Conservation (phyloP, 2,797 vertebrate genomes). For the Protosalanx chinensis region DNA sequence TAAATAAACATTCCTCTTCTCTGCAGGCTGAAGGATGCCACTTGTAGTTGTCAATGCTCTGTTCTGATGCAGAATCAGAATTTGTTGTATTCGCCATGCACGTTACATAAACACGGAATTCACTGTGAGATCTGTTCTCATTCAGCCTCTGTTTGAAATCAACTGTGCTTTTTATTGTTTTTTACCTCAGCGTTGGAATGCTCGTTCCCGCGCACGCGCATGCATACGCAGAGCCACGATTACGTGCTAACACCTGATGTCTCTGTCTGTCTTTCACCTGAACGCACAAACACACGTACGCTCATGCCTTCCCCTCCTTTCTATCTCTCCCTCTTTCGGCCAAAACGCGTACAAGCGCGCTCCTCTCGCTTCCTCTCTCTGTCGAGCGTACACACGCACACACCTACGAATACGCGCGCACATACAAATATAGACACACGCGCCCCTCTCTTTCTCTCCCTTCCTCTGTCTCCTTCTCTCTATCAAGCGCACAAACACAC, state of each 20-base stretch:
- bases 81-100: too few species aligned
- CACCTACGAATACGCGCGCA: too few species aligned
- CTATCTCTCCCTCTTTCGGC: background rate
- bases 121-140: constrained; percentile 39
- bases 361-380: too few species aligned
- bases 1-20: constrained; percentile 53
- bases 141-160: constrained; percentile 39
- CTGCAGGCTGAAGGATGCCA: constrained; percentile 46
- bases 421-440: too few species aligned
- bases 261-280: constrained; percentile 7
- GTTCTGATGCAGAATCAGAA: too few species aligned
- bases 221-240: background rate
- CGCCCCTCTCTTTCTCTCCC: too few species aligned
- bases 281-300: constrained; percentile 19
- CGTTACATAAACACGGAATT: too few species aligned
- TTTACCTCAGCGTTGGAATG: constrained; percentile 25
- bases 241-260: background rate
- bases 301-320: constrained; percentile 16
- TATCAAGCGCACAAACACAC: too few species aligned
- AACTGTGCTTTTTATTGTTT: constrained; percentile 36
- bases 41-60: constrained; percentile 51
- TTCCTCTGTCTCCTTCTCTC: too few species aligned
- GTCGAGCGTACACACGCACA: too few species aligned
- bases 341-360: too few species aligned
- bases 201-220: constrained; percentile 52